A percentile compares a stretch with the other conserved stretches of the same genome.
Conservation (phyloP, 64 coral and sea anemone genomes). For the Pocillopora damicornis region DNA sequence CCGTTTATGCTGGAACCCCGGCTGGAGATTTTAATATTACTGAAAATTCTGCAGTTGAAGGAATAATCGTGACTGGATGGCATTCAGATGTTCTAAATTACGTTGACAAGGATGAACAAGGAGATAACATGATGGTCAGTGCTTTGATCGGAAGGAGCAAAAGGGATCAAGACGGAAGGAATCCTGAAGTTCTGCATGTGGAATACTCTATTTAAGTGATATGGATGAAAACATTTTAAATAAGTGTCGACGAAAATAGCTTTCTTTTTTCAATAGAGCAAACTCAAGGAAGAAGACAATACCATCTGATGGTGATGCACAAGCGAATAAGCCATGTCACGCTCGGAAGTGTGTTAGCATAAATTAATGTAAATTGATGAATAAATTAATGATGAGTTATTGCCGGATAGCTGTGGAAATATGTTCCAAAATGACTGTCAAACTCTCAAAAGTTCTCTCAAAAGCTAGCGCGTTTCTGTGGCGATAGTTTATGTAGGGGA, state of each 20-base stretch:
- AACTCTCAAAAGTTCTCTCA: too few species aligned
- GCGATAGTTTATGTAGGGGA: too few species aligned
- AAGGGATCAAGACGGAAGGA: conserved; percentile 59
- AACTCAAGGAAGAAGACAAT: neutral
- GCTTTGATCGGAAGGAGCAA: conserved; percentile 54
- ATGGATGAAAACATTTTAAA: neutral
- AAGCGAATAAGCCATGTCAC: too few species aligned
- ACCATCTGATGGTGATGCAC: too few species aligned
- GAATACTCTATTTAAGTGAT: conserved; percentile 48
- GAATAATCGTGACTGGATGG: conserved; percentile 57
- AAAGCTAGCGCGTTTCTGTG: too few species aligned
- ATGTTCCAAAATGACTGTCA: too few species aligned
- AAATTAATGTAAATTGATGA: too few species aligned
- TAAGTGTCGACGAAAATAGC: neutral
- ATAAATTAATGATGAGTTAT: too few species aligned
- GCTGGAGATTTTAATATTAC: conserved; percentile 61
- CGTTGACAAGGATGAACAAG: conserved; percentile 9
- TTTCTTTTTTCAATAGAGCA: neutral
- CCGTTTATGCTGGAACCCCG: conserved; percentile 37
- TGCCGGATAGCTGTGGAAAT: too few species aligned
- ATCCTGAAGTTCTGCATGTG: conserved; percentile 66
- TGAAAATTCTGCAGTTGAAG: conserved; percentile 36
- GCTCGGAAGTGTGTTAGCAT: too few species aligned
- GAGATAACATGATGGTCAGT: conserved; percentile 10
- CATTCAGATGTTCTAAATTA: conserved; percentile 53